Evolutionary conservation across 2,888 invertebrate species (phyloP), one percentile per base, ranked within the genome.

Genomic region (Drosophila eohydei): DNA sequence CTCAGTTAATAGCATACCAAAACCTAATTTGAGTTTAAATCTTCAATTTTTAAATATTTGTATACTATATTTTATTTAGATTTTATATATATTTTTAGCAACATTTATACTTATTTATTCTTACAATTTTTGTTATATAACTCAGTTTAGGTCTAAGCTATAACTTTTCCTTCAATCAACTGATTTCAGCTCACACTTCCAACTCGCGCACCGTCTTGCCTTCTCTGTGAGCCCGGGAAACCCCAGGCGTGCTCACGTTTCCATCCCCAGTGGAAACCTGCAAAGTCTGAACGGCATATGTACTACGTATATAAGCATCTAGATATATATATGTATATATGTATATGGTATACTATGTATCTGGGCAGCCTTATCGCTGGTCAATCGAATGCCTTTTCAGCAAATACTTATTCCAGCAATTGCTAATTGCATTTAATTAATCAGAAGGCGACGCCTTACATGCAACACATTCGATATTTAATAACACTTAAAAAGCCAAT

Each of bases 391-490:
- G 54, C 34, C 43, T 44, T 59, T 70, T 43, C 50, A 68, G 21
- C 56, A 57, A 51, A 48, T 52, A 40, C 41, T 50, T 59, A 60
- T 57, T 38, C 14, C 8, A 16, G 38, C 57, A 61, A 43, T 54
- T 62, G 59, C 38, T 60, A 70, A 67, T 64, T 63, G 66, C 60
- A 61, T 67, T 78, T 70, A 74, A 70, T 70, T 74, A 78, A 74
- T 74, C 58, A 66, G 32, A 38, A 51, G 41, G 44, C 44, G 28
- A 7, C 30, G 51, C 41, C 26, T 12, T 28, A 11, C 43, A 26
- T 28, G 14, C 30, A 34, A 34, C 61, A 51, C 14, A n/a, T 9
- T 36, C 36, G 28, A 11, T 41, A 56, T 71, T 61, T 71, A 71
- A 71, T 71, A 71, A 52, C 61, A 71, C 56, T 71, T 56, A 57